A percentile compares a stretch with the other conserved stretches of the same genome.
These are phyloP conservation scores for Thermophis baileyi DNA, from an alignment of 2,113 vertebrate genomes.

Conservation along the genomic window DNA sequence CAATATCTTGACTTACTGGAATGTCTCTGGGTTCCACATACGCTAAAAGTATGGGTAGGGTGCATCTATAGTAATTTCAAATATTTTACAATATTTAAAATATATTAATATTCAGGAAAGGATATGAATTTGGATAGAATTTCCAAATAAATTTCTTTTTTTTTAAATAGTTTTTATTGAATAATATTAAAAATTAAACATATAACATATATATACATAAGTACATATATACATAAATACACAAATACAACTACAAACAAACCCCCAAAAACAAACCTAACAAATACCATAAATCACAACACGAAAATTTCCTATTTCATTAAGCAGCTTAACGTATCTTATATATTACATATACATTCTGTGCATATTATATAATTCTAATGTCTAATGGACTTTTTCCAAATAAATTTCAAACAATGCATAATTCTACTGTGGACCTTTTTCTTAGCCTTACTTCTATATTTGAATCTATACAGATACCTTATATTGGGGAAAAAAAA, in stretches of 20 bases:
- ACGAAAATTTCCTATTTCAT: too few relatives aligned
- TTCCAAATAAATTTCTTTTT: neutral
- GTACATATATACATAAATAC: too few relatives aligned
- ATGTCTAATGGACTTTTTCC: neutral
- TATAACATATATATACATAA: too few relatives aligned
- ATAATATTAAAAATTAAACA: too few relatives aligned
- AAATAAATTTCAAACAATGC: neutral
- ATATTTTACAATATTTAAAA: neutral
- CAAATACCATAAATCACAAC: too few relatives aligned
- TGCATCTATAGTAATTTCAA: neutral
- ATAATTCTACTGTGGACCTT: neutral
- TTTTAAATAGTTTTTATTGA: too few relatives aligned
- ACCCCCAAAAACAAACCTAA: too few relatives aligned
- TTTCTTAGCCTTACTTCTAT: neutral
- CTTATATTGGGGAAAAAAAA: neutral
- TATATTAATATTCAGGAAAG: neutral
- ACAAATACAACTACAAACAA: too few relatives aligned
- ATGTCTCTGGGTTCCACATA: neutral
- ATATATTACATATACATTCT: too few relatives aligned
- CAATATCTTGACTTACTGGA: neutral
- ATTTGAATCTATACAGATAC: neutral
- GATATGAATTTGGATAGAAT: neutral
- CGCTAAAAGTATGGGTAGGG: neutral
- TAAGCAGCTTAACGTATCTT: too few relatives aligned
- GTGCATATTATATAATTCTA: too few relatives aligned